A percentile compares a stretch with the other conserved stretches of the same genome.
Evolutionary conservation across 2,113 vertebrate genomes (phyloP).

Genomic region (Oceanites oceanicus): DNA sequence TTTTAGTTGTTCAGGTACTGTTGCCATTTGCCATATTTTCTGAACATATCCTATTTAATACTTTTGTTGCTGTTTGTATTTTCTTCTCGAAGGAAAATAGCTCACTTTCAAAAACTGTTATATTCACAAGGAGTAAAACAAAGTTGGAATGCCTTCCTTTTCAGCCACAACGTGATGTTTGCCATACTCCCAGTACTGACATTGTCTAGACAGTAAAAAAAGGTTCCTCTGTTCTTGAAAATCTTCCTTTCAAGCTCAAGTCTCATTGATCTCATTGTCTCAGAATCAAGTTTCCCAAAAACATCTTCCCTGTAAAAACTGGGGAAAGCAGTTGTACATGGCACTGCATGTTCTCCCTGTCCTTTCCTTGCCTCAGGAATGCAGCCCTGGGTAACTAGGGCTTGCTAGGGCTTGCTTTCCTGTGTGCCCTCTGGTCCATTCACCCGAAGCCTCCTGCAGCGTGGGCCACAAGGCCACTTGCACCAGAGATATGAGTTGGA

Average conservation of each 20-base stretch:
- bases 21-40: not conserved
- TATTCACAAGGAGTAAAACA: not conserved
- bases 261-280: not conserved
- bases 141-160: not conserved
- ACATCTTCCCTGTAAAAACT: not conserved
- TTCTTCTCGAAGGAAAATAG: not conserved
- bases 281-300: not conserved
- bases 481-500: accelerated
- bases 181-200: not conserved
- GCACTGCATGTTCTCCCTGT: not conserved
- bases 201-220: not conserved
- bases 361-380: not conserved
- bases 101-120: not conserved
- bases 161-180: not conserved
- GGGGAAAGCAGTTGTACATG: not conserved
- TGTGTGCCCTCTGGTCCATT: not conserved
- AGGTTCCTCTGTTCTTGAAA: not conserved
- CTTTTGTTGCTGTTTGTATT: not conserved
- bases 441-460: not conserved
- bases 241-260: not conserved
- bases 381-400: not conserved
- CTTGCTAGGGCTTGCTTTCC: not conserved
- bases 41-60: not conserved
- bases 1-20: not conserved
- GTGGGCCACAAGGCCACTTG: not conserved